A percentile compares a stretch with the other conserved stretches of the same genome.
Evolutionary conservation across 2,888 invertebrate species (phyloP).

Genomic region (Lasioglossum malachurum): DNA sequence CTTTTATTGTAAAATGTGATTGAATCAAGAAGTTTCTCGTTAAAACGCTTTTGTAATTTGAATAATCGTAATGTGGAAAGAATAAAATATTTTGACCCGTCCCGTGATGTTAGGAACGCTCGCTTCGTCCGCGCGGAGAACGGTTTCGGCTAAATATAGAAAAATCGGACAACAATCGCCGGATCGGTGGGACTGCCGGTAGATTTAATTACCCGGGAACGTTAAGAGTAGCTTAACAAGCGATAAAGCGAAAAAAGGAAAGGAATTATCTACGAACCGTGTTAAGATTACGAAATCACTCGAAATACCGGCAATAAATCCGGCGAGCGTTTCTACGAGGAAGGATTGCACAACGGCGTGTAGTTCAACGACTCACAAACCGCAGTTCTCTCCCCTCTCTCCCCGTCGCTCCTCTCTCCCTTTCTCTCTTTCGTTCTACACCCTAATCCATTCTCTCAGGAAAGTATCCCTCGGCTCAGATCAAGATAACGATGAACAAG

Average conservation of each 20-base stretch:
- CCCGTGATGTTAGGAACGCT: neutral
- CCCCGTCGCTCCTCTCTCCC: slow-evolving; percentile 9
- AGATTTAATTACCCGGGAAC: slow-evolving; percentile 5
- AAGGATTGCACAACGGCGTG: slow-evolving; percentile 49
- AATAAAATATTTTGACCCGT: no score
- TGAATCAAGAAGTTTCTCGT: neutral
- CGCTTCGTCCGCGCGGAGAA: neutral
- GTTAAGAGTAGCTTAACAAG: neutral
- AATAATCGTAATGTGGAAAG: neutral
- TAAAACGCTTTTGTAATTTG: neutral
- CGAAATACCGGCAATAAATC: slow-evolving; percentile 59
- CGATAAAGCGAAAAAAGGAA: slow-evolving; percentile 20
- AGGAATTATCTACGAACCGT: slow-evolving; percentile 30
- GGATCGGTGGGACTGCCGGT: slow-evolving; percentile 5
- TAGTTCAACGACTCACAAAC: slow-evolving; percentile 50
- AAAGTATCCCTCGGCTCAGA: slow-evolving; percentile 49
- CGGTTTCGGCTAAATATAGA: neutral
- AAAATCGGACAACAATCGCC: slow-evolving; percentile 8
- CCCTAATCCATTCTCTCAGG: slow-evolving; percentile 50
- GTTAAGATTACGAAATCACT: slow-evolving; percentile 54
- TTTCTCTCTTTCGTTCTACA: slow-evolving; percentile 27
- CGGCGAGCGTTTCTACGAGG: slow-evolving; percentile 46
- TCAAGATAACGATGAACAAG: slow-evolving; percentile 56
- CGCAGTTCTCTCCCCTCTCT: slow-evolving; percentile 15
- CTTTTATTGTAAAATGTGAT: neutral